Evolutionary conservation across 2,888 invertebrate genomes (phyloP).

Genomic region (Standfussiana lucernea): DNA sequence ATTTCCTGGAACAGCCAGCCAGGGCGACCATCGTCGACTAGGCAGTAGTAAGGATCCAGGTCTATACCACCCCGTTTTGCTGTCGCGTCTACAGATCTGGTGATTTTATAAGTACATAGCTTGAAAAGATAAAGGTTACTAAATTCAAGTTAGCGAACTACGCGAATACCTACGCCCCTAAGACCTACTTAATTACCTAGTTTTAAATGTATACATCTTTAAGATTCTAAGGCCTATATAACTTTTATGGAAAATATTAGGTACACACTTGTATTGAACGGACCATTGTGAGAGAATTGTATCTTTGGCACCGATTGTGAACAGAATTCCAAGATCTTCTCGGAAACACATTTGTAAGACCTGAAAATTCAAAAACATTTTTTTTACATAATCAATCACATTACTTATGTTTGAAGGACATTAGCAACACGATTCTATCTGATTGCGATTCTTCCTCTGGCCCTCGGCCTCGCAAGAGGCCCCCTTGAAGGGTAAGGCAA

Average conservation of each 20-base stretch:
- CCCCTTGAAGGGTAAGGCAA: no score
- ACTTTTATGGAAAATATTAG: background rate
- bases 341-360: conserved; percentile 79
- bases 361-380: conserved; percentile 66
- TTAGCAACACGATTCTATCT: background rate
- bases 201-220: no score
- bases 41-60: conserved; percentile 93
- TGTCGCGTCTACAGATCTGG: conserved; percentile 89
- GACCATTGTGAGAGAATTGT: conserved; percentile 83
- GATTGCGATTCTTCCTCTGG: background rate
- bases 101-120: conserved; percentile 4
- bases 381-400: background rate
- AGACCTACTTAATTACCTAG: no score
- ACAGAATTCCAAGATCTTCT: conserved; percentile 79
- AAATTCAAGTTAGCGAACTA: background rate
- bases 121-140: background rate
- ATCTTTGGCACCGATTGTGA: conserved; percentile 83
- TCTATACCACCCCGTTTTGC: conserved; percentile 89
- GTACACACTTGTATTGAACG: conserved; percentile 79
- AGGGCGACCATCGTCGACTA: conserved; percentile 93
- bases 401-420: background rate
- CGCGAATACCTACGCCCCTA: no score
- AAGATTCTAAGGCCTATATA: background rate
- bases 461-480: no score
- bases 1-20: conserved; percentile 94